phyloP scores from a whole-genome alignment of 53 echinoderm and acorn worm species.

The Holothuria scabra region DNA sequence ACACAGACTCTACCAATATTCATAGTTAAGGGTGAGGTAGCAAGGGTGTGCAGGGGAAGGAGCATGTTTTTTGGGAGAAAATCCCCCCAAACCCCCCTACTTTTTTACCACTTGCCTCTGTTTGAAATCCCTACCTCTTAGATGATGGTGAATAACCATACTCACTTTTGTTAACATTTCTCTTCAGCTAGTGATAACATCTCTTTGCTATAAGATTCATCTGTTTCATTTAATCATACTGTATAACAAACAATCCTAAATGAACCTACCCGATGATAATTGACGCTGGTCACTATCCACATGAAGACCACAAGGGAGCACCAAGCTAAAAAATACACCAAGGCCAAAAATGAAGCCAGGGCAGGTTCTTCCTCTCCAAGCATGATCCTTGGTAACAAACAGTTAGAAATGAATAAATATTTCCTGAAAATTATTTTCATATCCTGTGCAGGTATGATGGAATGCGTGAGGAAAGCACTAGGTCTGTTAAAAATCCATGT shows the following conservation, averaged over 20 bases:
- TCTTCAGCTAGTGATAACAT: too few relatives aligned
- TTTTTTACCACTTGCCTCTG: too few relatives aligned
- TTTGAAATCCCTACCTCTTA: too few relatives aligned
- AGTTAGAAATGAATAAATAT: neutral
- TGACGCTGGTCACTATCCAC: slow-evolving; percentile 86
- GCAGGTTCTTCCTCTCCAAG: slow-evolving; percentile 36
- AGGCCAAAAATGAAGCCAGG: slow-evolving; percentile 58
- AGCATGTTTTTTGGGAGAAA: too few relatives aligned
- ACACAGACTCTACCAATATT: too few relatives aligned
- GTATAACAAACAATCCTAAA: neutral
- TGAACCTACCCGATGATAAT: slow-evolving; percentile 49
- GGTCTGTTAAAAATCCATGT: neutral
- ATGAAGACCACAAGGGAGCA: slow-evolving; percentile 74
- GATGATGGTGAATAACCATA: too few relatives aligned
- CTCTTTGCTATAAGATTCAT: too few relatives aligned
- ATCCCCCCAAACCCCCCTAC: too few relatives aligned
- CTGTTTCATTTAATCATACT: neutral
- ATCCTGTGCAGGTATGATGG: slow-evolving; percentile 16
- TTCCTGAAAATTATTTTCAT: neutral
- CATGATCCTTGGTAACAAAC: slow-evolving; percentile 8
- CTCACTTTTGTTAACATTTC: too few relatives aligned
- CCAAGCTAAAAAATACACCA: slow-evolving; percentile 82
- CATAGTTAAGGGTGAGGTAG: too few relatives aligned
- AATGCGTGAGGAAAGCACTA: neutral
- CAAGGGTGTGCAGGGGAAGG: too few relatives aligned